These are phyloP conservation scores for Siderastrea siderea DNA, from an alignment of 92 coral and sea anemone species.

Conservation along the genomic window DNA sequence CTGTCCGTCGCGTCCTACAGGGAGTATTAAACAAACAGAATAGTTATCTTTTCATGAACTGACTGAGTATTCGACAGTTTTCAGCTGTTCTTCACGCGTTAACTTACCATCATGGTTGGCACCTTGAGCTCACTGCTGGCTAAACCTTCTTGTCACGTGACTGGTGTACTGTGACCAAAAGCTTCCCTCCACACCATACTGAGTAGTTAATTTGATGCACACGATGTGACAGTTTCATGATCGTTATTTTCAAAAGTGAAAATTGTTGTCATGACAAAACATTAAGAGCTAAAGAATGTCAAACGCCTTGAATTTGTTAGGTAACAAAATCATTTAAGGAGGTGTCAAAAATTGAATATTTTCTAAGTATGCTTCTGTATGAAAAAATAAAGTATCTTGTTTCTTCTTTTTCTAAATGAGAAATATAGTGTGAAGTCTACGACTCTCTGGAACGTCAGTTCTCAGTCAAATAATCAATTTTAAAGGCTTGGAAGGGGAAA, in stretches of 20 bases:
- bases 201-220: not conserved
- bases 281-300: too few relatives aligned
- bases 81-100: slow-evolving; percentile 43
- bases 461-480: not conserved
- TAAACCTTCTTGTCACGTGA: slow-evolving; percentile 69
- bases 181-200: not conserved
- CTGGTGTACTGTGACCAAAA: slow-evolving; percentile 4
- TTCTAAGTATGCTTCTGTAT: too few relatives aligned
- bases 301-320: too few relatives aligned
- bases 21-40: slow-evolving; percentile 14
- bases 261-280: too few relatives aligned
- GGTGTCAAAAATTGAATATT: too few relatives aligned
- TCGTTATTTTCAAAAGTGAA: not conserved
- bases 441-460: too few relatives aligned
- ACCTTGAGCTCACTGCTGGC: slow-evolving; percentile 5
- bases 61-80: slow-evolving; percentile 35
- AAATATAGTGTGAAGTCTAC: too few relatives aligned
- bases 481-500: not conserved
- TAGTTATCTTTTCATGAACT: not conserved
- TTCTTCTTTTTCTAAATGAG: too few relatives aligned
- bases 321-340: too few relatives aligned
- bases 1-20: slow-evolving; percentile 93
- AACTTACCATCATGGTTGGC: slow-evolving; percentile 94
- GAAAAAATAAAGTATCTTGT: too few relatives aligned
- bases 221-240: not conserved